Evolutionary conservation across 2,888 invertebrate genomes (phyloP).

Genomic region (Eilema caniola): DNA sequence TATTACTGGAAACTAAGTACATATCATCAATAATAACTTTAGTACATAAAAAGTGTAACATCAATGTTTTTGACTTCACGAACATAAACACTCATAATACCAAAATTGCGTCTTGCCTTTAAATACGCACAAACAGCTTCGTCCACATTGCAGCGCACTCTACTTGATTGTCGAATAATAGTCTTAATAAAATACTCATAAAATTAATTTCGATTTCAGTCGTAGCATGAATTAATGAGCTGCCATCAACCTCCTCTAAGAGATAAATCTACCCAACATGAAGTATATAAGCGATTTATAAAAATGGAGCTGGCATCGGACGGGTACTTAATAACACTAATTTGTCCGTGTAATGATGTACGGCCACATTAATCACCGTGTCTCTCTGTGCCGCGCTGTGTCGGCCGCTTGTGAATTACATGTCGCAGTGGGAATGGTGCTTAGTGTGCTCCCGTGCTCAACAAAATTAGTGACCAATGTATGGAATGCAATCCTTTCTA

Average conservation of each 20-base stretch:
- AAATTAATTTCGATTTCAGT: conserved; percentile 20
- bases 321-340: conserved; percentile 32
- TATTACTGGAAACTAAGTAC: no score
- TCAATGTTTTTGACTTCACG: not conserved
- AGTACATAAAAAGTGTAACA: not conserved
- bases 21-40: no score
- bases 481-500: not conserved
- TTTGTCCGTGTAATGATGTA: conserved; percentile 31
- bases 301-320: conserved; percentile 20
- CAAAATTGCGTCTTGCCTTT: not conserved
- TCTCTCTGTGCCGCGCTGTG: conserved; percentile 4
- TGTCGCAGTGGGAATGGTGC: not conserved
- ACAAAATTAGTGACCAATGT: not conserved
- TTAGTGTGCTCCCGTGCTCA: not conserved
- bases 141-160: not conserved
- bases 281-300: conserved; percentile 23
- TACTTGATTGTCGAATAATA: not conserved
- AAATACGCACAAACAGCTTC: not conserved
- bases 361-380: conserved; percentile 26
- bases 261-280: conserved; percentile 18
- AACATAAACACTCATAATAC: no score
- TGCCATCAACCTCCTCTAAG: conserved; percentile 15
- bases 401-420: conserved; percentile 1
- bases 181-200: conserved; percentile 3
- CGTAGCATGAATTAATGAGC: conserved; percentile 18